Conservation (phyloP, 2,888 invertebrate genomes). For the Diploptera punctata region DNA sequence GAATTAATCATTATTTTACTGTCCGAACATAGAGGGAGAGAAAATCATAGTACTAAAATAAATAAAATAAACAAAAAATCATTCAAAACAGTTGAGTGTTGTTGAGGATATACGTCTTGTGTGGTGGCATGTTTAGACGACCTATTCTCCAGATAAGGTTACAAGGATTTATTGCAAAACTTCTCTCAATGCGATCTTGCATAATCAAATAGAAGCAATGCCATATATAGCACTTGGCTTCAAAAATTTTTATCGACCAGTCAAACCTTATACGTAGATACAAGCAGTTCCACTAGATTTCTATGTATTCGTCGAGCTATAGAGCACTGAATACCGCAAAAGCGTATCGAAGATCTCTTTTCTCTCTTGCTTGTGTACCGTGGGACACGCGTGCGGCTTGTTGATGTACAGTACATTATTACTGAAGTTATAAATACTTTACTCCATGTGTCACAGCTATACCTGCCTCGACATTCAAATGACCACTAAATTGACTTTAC, state of each 20-base stretch:
- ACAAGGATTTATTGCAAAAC: conserved; percentile 37
- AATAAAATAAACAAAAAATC: conserved; percentile 17
- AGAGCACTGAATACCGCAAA: neutral
- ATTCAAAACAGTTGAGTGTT: conserved; percentile 34
- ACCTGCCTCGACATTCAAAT: conserved; percentile 16
- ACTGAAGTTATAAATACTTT: conserved; percentile 27
- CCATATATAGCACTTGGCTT: conserved; percentile 57
- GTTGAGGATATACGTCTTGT: conserved; percentile 36
- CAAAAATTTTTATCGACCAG: conserved; percentile 57
- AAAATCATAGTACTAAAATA: conserved; percentile 10
- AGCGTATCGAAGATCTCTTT: conserved; percentile 17
- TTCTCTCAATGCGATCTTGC: conserved; percentile 38
- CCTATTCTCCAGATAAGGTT: conserved; percentile 35
- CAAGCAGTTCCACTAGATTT: neutral
- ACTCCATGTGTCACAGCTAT: neutral
- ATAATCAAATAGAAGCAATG: conserved; percentile 40
- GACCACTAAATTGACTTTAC: neutral
- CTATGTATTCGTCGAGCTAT: neutral
- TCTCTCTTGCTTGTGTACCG: neutral
- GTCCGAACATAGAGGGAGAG: conserved; percentile 15
- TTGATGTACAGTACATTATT: neutral
- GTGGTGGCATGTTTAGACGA: conserved; percentile 31
- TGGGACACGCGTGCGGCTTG: neutral
- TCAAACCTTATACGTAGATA: conserved; percentile 48
- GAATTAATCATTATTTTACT: conserved; percentile 35